Base-by-base conservation (phyloP, 2,113 vertebrate species). In the Ictalurus punctatus region DNA sequence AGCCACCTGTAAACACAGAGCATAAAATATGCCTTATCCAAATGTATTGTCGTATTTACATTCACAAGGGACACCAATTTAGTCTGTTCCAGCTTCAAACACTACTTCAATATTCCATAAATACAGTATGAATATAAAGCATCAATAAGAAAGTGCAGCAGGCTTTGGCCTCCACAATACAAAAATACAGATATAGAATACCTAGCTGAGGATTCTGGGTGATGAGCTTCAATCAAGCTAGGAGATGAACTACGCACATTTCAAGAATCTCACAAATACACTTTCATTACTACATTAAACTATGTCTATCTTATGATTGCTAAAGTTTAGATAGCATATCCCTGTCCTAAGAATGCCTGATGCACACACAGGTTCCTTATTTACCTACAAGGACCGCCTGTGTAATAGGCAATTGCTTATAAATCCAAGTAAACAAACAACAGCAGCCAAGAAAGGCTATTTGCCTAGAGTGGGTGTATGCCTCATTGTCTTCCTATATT, bases 361-460 rank as follows among this genome's bases (percentile, higher is more conserved):
- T 91, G 92, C 92, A 92, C 90, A 92, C 90, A 88, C 91, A n/a
- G 86, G 81, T 93, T 89, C 92, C 92, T 94, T 93, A 95, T 95
- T 94, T 95, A 90, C 94, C 93, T 93, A 93, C 74, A 86, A 95
- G 94, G 94, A 92, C 88, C 90, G 54, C 94, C 84, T 90, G 92
- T 88, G 92, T 95, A 96, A 96, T 95, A 96, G 92, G 89, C 94
- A 96, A 94, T 95, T 95, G 94, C 95, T 95, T 95, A 92, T 94
- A 93, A 91, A 94, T 94, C 92, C 91, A 88, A 91, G 92, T 92
- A 91, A 92, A 92, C 44, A 86, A 92, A 89, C 84, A 92, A 93
- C 92, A 89, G 87, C 61, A 85, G 85, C 92, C 54, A 93, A 85
- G 48, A 88, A 93, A 94, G 93, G 90, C 93, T 93, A 92, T 94